Evolutionary conservation across 2,113 vertebrate species (phyloP).

Genomic region (Coturnix japonica): DNA sequence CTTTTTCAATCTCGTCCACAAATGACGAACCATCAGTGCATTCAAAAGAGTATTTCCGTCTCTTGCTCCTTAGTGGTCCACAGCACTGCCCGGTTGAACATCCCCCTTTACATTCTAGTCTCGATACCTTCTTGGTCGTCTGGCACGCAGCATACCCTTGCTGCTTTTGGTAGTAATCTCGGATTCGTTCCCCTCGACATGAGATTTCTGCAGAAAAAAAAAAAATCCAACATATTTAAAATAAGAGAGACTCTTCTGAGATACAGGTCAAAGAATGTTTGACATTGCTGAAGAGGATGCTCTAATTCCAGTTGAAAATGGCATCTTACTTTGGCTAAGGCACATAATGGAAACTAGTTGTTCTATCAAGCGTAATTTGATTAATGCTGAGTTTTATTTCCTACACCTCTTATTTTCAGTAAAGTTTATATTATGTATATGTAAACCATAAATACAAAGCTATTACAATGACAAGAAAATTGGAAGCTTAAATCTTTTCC

Average conservation of each 20-base stretch:
- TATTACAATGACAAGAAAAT: constrained; percentile 79
- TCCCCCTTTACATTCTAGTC: constrained; percentile 92
- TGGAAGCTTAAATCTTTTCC: constrained; percentile 77
- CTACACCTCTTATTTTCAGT: constrained; percentile 38
- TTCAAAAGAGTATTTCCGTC: constrained; percentile 97
- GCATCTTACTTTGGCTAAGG: not conserved
- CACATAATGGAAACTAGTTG: not conserved
- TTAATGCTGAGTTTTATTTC: constrained; percentile 50
- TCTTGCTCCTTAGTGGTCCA: constrained; percentile 92
- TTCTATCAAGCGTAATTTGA: not conserved
- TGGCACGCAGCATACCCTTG: constrained; percentile 98
- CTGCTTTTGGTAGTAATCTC: constrained; percentile 98
- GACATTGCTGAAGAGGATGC: not conserved
- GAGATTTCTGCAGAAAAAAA: constrained; percentile 88
- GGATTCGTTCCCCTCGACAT: constrained; percentile 95
- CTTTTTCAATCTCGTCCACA: constrained; percentile 96
- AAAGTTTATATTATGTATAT: constrained; percentile 32
- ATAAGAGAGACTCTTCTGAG: not conserved
- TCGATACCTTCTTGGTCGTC: constrained; percentile 97
- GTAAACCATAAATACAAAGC: constrained; percentile 70
- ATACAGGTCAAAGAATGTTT: accelerated
- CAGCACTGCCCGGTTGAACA: constrained; percentile 90
- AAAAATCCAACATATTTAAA: not conserved
- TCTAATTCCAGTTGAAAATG: not conserved
- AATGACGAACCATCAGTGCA: constrained; percentile 98